A percentile compares a stretch with the other conserved stretches of the same genome.
phyloP scores from a whole-genome alignment of 1,140 invertebrate genomes.

The Hycleus cichorii region DNA sequence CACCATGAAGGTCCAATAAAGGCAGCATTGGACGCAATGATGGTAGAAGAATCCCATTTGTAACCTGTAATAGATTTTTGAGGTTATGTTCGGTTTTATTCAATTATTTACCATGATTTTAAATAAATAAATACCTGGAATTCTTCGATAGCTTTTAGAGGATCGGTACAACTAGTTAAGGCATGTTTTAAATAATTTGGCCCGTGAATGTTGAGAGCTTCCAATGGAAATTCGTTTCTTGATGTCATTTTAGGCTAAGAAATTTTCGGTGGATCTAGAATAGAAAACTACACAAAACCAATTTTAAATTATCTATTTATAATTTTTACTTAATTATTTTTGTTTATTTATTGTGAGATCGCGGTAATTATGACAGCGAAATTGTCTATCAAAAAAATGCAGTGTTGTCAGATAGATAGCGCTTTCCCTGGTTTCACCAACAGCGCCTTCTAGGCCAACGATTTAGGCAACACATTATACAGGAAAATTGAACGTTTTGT shows the following conservation, averaged over 20 bases:
- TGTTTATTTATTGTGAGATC: no score
- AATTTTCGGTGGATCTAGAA: no score
- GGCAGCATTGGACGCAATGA: constrained; percentile 90
- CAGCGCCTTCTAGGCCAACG: no score
- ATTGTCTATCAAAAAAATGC: no score
- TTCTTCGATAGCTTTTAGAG: constrained; percentile 92
- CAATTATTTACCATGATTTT: constrained; percentile 15
- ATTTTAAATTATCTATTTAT: no score
- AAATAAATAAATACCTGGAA: constrained; percentile 66
- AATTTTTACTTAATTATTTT: no score
- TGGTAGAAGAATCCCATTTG: constrained; percentile 90
- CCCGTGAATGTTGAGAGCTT: constrained; percentile 88
- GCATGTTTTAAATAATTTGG: constrained; percentile 83
- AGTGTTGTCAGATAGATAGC: no score
- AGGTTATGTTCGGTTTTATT: constrained; percentile 1
- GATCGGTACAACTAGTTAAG: constrained; percentile 91
- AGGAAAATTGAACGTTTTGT: no score
- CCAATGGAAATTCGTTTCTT: constrained; percentile 48
- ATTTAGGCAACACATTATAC: no score
- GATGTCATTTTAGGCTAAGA: constrained; percentile 6
- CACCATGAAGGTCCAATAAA: constrained; percentile 86
- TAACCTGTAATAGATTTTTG: constrained; percentile 48
- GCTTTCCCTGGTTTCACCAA: no score
- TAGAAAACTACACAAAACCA: no score
- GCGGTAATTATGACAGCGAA: no score